These are phyloP conservation scores for Spicauda simplicius DNA, from an alignment of 2,888 invertebrate genomes.

Conservation along the genomic window DNA sequence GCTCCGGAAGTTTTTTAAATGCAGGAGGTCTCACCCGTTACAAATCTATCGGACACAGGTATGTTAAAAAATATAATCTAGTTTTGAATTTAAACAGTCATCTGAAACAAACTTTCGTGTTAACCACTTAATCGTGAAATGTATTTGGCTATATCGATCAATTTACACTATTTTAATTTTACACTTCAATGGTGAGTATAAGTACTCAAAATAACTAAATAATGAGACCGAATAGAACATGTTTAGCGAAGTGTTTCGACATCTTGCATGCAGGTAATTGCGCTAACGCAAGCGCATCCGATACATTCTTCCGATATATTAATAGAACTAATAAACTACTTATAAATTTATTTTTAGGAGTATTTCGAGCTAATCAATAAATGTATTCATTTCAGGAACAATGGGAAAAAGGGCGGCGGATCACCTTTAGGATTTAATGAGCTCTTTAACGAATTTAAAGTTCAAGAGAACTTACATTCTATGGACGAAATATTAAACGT, in stretches of 20 bases:
- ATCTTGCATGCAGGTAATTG: constrained; percentile 72
- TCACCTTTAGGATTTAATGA: constrained; percentile 94
- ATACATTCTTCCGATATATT: constrained; percentile 68
- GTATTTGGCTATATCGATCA: neutral
- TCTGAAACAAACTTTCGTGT: neutral
- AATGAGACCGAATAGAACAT: constrained; percentile 63
- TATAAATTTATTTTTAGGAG: constrained; percentile 4
- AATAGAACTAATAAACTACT: constrained; percentile 34
- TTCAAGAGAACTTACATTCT: constrained; percentile 94
- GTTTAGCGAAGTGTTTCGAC: constrained; percentile 70
- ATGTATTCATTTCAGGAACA: constrained; percentile 76
- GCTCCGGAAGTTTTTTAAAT: constrained; percentile 94
- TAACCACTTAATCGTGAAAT: constrained; percentile 8
- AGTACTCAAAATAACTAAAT: constrained; percentile 56
- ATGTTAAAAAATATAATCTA: constrained; percentile 41
- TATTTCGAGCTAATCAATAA: constrained; percentile 10
- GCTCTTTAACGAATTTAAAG: constrained; percentile 93
- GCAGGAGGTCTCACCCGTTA: constrained; percentile 91
- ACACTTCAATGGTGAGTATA: constrained; percentile 55
- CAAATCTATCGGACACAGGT: constrained; percentile 89
- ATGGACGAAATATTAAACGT: constrained; percentile 94
- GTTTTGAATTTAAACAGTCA: neutral
- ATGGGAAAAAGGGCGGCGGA: constrained; percentile 88
- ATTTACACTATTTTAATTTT: constrained; percentile 46
- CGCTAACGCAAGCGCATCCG: constrained; percentile 71